phyloP scores from a whole-genome alignment of 2,113 vertebrate genomes.

The Fulica atra region DNA sequence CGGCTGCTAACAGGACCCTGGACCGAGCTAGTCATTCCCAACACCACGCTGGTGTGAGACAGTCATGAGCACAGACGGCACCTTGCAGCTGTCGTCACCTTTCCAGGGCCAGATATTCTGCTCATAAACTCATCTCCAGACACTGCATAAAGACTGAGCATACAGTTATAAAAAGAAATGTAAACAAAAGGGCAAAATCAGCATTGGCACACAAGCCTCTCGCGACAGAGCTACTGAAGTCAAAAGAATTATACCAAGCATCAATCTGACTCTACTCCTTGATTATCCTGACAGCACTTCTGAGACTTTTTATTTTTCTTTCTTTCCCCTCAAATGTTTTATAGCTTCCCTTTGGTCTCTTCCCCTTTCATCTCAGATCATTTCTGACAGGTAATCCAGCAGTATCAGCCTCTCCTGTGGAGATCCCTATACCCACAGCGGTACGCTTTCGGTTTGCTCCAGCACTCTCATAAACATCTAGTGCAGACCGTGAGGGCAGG shows the following conservation, averaged over 20 bases:
- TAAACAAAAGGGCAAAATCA: neutral
- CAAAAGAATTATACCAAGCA: neutral
- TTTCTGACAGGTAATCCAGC: constrained; percentile 36
- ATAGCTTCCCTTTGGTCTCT: neutral
- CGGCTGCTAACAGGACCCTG: neutral
- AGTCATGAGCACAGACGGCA: neutral
- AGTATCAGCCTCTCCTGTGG: neutral
- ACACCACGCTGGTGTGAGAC: neutral
- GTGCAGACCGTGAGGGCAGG: neutral
- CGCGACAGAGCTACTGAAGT: neutral
- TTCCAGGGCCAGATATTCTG: neutral
- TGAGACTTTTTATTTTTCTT: neutral
- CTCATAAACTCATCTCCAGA: neutral
- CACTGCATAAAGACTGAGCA: neutral
- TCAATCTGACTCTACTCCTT: neutral
- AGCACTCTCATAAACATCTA: neutral
- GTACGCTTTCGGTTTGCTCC: neutral
- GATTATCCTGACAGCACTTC: constrained; percentile 2
- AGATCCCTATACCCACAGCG: neutral
- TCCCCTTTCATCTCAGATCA: neutral
- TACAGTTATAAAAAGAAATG: neutral
- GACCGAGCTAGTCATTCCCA: neutral
- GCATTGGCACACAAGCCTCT: neutral
- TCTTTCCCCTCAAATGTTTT: neutral
- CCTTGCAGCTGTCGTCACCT: neutral